A percentile compares a stretch with the other conserved stretches of the same genome.
These are phyloP conservation scores for Stegodyphus dumicola DNA, from an alignment of 1,140 invertebrate genomes.

Conservation along the genomic window DNA sequence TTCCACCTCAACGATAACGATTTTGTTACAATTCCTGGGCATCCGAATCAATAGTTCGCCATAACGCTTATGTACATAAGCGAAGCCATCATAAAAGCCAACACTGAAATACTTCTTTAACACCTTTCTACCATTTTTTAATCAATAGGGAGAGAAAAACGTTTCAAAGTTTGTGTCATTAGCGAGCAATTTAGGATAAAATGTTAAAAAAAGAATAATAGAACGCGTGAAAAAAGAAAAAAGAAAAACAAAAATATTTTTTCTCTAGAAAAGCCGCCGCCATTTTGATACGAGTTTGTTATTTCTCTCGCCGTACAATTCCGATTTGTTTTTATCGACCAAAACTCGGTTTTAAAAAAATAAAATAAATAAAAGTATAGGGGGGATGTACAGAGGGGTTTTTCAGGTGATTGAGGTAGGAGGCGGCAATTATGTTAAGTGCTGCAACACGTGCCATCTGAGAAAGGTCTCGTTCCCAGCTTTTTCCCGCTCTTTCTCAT, in stretches of 20 bases:
- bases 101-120: background rate
- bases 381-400: background rate
- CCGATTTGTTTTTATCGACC: constrained; percentile 29
- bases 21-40: no score
- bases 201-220: no score
- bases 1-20: no score
- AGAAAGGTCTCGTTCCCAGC: background rate
- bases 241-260: background rate
- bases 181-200: constrained; percentile 23
- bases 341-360: background rate
- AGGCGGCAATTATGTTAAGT: constrained; percentile 45
- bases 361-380: no score
- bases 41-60: no score
- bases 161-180: constrained; percentile 28
- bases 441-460: constrained; percentile 29
- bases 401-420: constrained; percentile 19
- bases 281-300: constrained; percentile 43
- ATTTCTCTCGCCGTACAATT: constrained; percentile 4
- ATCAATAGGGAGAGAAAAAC: constrained; percentile 21
- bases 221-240: no score
- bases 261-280: constrained; percentile 15
- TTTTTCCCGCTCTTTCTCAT: constrained; percentile 7
- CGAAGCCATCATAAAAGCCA: background rate
- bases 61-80: no score
- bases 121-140: background rate